These are phyloP conservation scores for Pseudococcus jackbeardsleyi DNA, from an alignment of 2,888 invertebrate genomes.

Conservation along the genomic window DNA sequence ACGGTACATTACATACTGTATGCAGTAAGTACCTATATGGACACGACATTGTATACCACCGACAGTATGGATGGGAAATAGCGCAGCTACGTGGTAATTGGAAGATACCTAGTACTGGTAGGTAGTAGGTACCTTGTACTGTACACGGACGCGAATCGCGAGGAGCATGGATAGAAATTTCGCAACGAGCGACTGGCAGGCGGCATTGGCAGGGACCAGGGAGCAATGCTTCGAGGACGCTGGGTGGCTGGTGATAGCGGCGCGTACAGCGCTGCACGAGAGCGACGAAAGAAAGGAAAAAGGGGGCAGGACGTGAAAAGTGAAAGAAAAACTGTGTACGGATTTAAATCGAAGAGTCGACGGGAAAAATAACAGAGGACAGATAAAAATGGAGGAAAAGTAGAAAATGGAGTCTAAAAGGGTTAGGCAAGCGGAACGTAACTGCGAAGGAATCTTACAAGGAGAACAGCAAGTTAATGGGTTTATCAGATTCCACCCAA, in stretches of 20 bases:
- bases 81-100: too few species aligned
- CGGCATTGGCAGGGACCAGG: background rate
- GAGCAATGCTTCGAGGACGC: background rate
- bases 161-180: background rate
- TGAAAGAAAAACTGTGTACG: slow-evolving; percentile 65
- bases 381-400: slow-evolving; percentile 65
- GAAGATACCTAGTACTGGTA: too few species aligned
- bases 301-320: slow-evolving; percentile 60
- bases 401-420: slow-evolving; percentile 64
- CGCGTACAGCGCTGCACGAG: too few species aligned
- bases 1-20: too few species aligned
- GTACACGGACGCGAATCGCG: too few species aligned
- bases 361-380: slow-evolving; percentile 62
- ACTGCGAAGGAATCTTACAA: slow-evolving; percentile 66
- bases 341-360: slow-evolving; percentile 50
- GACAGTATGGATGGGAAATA: too few species aligned
- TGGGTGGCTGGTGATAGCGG: too few species aligned
- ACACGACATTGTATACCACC: too few species aligned
- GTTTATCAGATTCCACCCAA: slow-evolving; percentile 66
- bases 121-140: background rate
- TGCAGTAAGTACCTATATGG: too few species aligned
- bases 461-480: slow-evolving; percentile 66
- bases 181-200: background rate
- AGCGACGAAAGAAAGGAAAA: slow-evolving; percentile 14
- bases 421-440: slow-evolving; percentile 62